phyloP scores from a whole-genome alignment of 1,140 invertebrate genomes.

The Mactra quadrangularis region DNA sequence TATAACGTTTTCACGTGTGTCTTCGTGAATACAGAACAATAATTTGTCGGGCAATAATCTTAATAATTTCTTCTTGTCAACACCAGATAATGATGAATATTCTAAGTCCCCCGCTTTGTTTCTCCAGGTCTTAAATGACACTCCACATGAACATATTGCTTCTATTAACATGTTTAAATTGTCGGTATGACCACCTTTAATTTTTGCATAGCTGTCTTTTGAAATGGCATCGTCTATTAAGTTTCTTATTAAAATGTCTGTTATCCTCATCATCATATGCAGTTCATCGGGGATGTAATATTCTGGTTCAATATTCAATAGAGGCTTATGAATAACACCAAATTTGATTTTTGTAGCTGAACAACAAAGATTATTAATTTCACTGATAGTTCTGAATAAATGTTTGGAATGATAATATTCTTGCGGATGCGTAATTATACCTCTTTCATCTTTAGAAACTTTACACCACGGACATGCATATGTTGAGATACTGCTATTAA shows the following conservation, averaged over 20 bases:
- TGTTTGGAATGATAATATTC: not conserved
- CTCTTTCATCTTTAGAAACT: not conserved
- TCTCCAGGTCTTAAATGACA: too few relatives aligned
- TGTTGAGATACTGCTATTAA: constrained; percentile 1
- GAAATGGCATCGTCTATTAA: not conserved
- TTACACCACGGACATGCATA: constrained; percentile 14
- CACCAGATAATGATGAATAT: too few relatives aligned
- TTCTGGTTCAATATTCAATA: not conserved
- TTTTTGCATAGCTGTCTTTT: not conserved
- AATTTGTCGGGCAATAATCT: too few relatives aligned
- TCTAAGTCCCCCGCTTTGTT: too few relatives aligned
- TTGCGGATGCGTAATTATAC: not conserved
- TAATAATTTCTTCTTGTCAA: too few relatives aligned
- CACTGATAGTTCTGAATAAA: not conserved
- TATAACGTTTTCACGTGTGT: too few relatives aligned
- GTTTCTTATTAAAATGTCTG: not conserved
- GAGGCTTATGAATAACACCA: not conserved
- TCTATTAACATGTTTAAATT: not conserved
- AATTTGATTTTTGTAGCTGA: not conserved
- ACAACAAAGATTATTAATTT: not conserved
- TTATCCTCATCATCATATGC: constrained; percentile 2
- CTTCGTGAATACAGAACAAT: too few relatives aligned
- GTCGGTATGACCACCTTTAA: not conserved
- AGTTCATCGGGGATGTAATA: not conserved
- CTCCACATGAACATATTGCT: too few relatives aligned